Conservation (phyloP, 2,113 vertebrate species). For the Lota lota region DNA sequence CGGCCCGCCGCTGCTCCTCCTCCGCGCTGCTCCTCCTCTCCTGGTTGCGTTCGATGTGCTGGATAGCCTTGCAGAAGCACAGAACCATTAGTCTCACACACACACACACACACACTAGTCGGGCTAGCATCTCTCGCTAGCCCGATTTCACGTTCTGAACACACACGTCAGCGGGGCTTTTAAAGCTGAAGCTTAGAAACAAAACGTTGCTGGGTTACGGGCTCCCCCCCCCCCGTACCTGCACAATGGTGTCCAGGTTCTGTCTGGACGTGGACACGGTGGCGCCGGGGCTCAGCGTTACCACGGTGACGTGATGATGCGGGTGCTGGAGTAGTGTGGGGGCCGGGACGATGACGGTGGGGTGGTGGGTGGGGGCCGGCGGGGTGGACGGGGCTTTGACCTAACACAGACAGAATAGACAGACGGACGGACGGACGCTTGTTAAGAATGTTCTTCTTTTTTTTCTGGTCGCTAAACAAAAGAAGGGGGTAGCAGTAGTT, state of each 20-base stretch:
- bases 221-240: constrained; percentile 80
- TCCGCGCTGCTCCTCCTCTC: constrained; percentile 84
- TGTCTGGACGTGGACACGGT: constrained; percentile 95
- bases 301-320: constrained; percentile 94
- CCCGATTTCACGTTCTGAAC: too few relatives aligned
- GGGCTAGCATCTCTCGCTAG: too few relatives aligned
- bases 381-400: constrained; percentile 78
- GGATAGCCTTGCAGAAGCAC: constrained; percentile 82
- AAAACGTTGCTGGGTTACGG: too few relatives aligned
- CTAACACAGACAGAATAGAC: constrained; percentile 58
- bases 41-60: constrained; percentile 96
- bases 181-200: too few relatives aligned
- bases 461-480: too few relatives aligned
- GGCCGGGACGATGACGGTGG: constrained; percentile 93
- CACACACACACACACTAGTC: too few relatives aligned
- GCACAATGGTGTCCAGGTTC: constrained; percentile 98
- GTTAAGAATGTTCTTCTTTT: neutral
- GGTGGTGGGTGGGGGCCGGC: constrained; percentile 90
- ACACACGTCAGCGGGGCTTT: too few relatives aligned
- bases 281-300: constrained; percentile 90
- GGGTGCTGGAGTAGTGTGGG: constrained; percentile 81
- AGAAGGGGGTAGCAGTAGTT: too few relatives aligned
- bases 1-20: constrained; percentile 87
- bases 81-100: too few relatives aligned
- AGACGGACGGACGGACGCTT: neutral